Percentiles rank a stretch among this genome's conserved stretches.
These are phyloP conservation scores for Halotydeus destructor DNA, from an alignment of 1,140 invertebrate species.

Conservation along the genomic window DNA sequence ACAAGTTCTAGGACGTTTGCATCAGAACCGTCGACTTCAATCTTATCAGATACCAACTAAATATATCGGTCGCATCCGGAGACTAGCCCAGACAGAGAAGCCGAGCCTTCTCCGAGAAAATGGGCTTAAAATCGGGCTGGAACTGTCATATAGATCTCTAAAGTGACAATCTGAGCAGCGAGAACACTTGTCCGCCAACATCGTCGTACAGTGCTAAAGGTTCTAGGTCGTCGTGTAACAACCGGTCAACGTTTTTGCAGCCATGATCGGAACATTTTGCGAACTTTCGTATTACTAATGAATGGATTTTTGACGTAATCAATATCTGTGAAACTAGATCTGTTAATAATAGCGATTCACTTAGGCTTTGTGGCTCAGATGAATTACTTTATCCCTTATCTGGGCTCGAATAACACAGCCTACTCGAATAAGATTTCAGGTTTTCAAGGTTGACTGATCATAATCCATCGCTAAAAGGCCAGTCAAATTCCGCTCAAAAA, in stretches of 20 bases:
- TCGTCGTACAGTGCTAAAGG: neutral
- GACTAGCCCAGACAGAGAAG: slow-evolving; percentile 30
- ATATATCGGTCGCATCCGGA: slow-evolving; percentile 1
- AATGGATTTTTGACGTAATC: too few species aligned
- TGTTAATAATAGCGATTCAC: too few species aligned
- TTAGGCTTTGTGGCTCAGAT: too few species aligned
- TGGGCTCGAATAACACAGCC: too few species aligned
- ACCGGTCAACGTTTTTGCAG: neutral
- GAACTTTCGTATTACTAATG: too few species aligned
- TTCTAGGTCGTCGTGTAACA: neutral
- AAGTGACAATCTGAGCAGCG: slow-evolving; percentile 30
- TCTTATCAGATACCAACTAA: neutral
- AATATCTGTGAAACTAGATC: too few species aligned
- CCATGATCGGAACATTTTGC: too few species aligned
- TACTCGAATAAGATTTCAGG: too few species aligned
- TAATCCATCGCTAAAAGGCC: too few species aligned
- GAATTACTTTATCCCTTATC: too few species aligned
- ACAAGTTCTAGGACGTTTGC: slow-evolving; percentile 59
- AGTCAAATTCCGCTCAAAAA: too few species aligned
- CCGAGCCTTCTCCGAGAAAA: slow-evolving; percentile 92
- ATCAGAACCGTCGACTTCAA: neutral
- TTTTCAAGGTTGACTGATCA: too few species aligned
- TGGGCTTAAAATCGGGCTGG: slow-evolving; percentile 95
- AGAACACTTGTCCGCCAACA: neutral
- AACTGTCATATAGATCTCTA: slow-evolving; percentile 91